phyloP scores from a whole-genome alignment of 2,113 vertebrate species.

The Mus pahari region DNA sequence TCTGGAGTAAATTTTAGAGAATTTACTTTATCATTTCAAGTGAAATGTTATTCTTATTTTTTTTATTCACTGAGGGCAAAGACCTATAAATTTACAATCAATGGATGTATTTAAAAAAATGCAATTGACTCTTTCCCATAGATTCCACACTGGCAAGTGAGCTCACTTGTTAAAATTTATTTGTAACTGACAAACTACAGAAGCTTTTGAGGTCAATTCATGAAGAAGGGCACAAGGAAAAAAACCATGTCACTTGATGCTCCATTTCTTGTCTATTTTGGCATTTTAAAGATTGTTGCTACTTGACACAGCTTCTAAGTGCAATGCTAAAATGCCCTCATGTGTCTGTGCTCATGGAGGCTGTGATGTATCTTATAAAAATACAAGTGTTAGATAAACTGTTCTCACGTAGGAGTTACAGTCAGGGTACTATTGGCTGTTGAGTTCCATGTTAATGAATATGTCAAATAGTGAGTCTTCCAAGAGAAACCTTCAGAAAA shows the following conservation, averaged over 20 bases:
- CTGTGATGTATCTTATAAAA: background rate
- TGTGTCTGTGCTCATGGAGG: background rate
- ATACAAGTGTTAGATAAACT: background rate
- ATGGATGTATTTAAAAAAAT: background rate
- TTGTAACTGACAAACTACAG: background rate
- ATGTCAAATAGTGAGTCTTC: background rate
- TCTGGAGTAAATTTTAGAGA: background rate
- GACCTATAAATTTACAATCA: background rate
- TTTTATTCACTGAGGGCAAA: background rate
- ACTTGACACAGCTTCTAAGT: background rate
- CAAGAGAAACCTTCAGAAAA: conserved; percentile 37
- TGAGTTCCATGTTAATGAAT: background rate
- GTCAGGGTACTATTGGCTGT: background rate
- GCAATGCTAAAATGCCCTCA: background rate
- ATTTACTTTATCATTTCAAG: conserved; percentile 36
- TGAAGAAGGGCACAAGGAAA: background rate
- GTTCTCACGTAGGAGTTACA: background rate
- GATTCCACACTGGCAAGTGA: background rate
- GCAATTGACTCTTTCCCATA: background rate
- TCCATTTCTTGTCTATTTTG: background rate
- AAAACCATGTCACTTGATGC: background rate
- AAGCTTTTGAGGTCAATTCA: background rate
- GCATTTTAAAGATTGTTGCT: background rate
- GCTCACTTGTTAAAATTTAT: background rate
- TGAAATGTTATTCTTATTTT: background rate